Percentiles rank a stretch among this genome's conserved stretches.
Conservation (phyloP, 2,113 vertebrate species). For the Atrichornis clamosus region DNA sequence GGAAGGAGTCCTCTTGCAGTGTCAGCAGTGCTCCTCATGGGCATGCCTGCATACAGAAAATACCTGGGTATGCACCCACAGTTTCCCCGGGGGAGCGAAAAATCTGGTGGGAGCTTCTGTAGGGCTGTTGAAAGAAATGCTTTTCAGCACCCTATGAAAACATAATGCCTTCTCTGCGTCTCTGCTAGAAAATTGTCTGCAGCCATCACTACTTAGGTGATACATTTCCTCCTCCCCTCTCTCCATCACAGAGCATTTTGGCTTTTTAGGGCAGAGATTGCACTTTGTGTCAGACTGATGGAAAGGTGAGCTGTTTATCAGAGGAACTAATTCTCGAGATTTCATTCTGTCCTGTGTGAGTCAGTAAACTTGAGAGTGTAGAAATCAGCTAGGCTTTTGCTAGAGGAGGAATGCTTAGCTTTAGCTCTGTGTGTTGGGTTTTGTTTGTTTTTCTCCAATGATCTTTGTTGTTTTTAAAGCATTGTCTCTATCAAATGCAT, state of each 20-base stretch:
- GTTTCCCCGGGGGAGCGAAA: background rate
- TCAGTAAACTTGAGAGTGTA: background rate
- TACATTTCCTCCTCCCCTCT: background rate
- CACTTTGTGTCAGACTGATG: conserved; percentile 1
- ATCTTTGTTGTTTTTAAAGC: background rate
- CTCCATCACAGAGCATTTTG: background rate
- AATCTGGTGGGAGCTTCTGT: background rate
- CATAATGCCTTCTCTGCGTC: background rate
- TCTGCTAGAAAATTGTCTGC: background rate
- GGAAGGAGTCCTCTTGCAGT: background rate
- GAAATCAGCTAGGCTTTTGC: background rate
- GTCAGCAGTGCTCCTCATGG: background rate
- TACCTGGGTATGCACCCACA: background rate
- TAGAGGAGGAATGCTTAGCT: background rate
- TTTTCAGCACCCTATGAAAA: background rate
- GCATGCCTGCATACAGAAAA: background rate
- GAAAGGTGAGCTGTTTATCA: conserved; percentile 16
- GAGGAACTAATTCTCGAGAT: background rate
- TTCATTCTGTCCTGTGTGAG: background rate
- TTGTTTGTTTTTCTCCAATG: background rate
- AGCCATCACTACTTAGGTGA: background rate
- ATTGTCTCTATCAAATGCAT: background rate
- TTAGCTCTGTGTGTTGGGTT: background rate
- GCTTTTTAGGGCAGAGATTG: background rate
- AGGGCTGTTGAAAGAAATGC: background rate